Evolutionary conservation across 2,888 invertebrate genomes (phyloP).

Genomic region (Campoplex nolae): DNA sequence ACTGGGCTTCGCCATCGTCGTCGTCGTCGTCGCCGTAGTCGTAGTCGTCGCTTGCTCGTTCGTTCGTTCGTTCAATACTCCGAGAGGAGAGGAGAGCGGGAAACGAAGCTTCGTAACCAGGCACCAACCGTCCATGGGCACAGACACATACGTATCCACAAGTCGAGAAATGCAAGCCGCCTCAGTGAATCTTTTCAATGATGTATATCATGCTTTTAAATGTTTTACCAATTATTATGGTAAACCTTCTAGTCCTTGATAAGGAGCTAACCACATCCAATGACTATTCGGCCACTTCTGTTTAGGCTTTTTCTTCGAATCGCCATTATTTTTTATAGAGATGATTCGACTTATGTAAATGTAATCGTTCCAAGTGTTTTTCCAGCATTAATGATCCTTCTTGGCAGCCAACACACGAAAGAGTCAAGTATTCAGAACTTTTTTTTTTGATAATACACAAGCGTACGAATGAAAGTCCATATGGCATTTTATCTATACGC

Average conservation of each 20-base stretch:
- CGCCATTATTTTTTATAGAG: background rate
- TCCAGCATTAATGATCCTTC: background rate
- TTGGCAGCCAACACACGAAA: background rate
- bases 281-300: background rate
- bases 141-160: background rate
- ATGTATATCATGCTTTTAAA: background rate
- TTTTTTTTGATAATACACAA: background rate
- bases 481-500: background rate
- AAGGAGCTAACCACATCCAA: background rate
- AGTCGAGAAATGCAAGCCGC: background rate
- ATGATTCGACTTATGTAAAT: background rate
- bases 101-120: conserved; percentile 47
- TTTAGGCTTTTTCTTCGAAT: background rate
- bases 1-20: conserved; percentile 71
- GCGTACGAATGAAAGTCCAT: background rate
- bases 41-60: conserved; percentile 73
- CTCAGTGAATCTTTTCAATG: conserved; percentile 10
- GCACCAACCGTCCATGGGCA: conserved; percentile 28
- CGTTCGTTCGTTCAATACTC: conserved; percentile 82
- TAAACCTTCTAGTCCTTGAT: background rate
- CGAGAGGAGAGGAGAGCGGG: conserved; percentile 74
- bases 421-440: background rate
- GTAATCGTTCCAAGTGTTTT: background rate
- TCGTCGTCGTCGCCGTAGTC: conserved; percentile 68
- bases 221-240: background rate